phyloP scores from a whole-genome alignment of 1,140 invertebrate genomes.

The Littorina saxatilis region DNA sequence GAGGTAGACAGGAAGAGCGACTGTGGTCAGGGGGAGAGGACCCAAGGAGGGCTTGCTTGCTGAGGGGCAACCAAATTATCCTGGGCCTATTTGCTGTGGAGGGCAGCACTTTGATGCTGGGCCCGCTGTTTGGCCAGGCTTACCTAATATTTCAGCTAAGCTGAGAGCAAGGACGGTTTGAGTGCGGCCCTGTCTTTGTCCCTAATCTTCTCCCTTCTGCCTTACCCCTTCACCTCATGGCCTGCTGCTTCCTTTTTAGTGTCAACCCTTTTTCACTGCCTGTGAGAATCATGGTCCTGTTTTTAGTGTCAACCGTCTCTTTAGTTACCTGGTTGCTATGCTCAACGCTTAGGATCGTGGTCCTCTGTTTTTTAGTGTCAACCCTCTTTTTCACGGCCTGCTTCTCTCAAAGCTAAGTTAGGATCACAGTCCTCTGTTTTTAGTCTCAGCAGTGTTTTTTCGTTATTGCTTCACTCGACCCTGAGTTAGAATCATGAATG shows the following conservation, averaged over 20 bases:
- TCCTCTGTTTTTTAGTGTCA: too few species aligned
- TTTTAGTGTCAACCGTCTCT: too few species aligned
- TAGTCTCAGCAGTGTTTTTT: too few species aligned
- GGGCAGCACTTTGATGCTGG: neutral
- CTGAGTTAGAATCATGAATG: too few species aligned
- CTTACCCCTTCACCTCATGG: neutral
- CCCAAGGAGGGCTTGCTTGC: neutral
- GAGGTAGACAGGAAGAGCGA: neutral
- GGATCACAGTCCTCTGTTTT: too few species aligned
- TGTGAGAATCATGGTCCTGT: too few species aligned
- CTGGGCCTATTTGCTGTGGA: constrained; percentile 10
- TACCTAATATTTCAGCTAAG: constrained; percentile 24
- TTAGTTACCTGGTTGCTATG: too few species aligned
- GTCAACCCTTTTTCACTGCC: too few species aligned
- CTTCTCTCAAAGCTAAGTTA: too few species aligned
- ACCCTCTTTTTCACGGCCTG: too few species aligned
- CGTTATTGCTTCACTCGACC: too few species aligned
- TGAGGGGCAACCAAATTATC: constrained; percentile 34
- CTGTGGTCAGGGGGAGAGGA: neutral
- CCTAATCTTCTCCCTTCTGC: constrained; percentile 16
- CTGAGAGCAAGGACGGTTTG: constrained; percentile 26
- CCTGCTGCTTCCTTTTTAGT: neutral
- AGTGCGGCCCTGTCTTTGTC: neutral
- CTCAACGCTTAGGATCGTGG: too few species aligned
- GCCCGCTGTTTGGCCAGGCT: constrained; percentile 15